Conservation (phyloP, 2,797 vertebrate species). For the Liparis tanakae region DNA sequence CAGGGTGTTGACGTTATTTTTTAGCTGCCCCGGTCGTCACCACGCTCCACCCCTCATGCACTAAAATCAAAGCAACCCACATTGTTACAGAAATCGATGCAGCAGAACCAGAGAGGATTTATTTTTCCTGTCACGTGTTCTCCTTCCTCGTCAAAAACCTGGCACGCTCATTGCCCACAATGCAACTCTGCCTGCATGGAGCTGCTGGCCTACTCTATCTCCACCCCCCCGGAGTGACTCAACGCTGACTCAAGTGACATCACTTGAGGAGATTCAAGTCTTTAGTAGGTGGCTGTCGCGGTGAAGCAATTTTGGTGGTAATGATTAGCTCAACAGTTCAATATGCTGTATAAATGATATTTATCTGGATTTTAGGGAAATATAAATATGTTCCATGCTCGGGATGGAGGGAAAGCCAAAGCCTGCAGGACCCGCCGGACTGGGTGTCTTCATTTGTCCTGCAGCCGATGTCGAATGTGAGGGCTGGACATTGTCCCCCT, state of each 20-base stretch:
- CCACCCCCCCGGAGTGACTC: background rate
- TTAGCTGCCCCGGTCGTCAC: background rate
- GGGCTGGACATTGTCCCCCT: background rate
- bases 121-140: background rate
- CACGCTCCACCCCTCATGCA: background rate
- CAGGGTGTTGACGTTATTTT: constrained; percentile 16
- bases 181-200: background rate
- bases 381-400: background rate
- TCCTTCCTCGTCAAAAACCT: background rate
- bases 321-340: background rate
- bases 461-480: background rate
- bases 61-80: constrained; percentile 14
- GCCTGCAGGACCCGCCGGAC: too few relatives aligned
- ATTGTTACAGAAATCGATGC: background rate
- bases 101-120: background rate
- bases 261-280: background rate
- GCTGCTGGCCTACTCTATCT: background rate
- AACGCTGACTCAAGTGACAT: background rate
- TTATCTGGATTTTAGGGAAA: background rate
- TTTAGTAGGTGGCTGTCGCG: background rate
- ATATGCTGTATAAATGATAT: background rate
- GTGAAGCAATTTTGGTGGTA: background rate
- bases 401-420: too few relatives aligned
- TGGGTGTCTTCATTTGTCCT: too few relatives aligned
- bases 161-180: background rate